A percentile compares a stretch with the other conserved stretches of the same genome.
Evolutionary conservation across 2,797 vertebrate species (phyloP).

Genomic region (Chiloscyllium punctatum): DNA sequence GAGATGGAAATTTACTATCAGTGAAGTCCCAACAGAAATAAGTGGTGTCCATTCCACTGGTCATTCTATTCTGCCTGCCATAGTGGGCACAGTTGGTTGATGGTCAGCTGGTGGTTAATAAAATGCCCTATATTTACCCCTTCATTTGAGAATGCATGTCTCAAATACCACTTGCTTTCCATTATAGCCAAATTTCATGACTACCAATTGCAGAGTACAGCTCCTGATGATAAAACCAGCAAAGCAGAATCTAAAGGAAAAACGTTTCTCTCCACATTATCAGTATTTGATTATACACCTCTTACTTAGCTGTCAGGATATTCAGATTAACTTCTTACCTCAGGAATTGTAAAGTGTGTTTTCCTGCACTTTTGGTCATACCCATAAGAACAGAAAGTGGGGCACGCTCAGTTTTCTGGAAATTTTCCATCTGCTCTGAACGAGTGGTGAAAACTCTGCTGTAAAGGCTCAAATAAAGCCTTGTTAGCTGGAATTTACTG

Average conservation of each 20-base stretch:
- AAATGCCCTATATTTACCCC: not conserved
- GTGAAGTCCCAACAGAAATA: not conserved
- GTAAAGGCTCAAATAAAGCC: not conserved
- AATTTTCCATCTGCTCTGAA: not conserved
- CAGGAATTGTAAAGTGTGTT: not conserved
- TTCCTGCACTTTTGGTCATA: not conserved
- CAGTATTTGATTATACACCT: not conserved
- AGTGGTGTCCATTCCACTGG: not conserved
- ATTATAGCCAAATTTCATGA: not conserved
- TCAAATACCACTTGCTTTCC: not conserved
- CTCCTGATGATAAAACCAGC: not conserved
- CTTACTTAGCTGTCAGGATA: not conserved
- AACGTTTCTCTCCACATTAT: not conserved
- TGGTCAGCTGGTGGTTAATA: not conserved
- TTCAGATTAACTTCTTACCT: too few relatives aligned
- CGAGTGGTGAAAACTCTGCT: not conserved
- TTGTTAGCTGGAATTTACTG: conserved; percentile 1
- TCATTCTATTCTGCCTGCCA: not conserved
- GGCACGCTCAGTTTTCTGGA: not conserved
- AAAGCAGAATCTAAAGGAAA: not conserved
- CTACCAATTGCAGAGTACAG: not conserved
- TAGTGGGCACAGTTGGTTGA: not conserved
- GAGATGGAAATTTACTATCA: not conserved
- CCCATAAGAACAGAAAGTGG: not conserved
- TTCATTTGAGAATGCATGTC: not conserved